phyloP scores from a whole-genome alignment of 2,888 invertebrate genomes.

The Ethmia dodecea region DNA sequence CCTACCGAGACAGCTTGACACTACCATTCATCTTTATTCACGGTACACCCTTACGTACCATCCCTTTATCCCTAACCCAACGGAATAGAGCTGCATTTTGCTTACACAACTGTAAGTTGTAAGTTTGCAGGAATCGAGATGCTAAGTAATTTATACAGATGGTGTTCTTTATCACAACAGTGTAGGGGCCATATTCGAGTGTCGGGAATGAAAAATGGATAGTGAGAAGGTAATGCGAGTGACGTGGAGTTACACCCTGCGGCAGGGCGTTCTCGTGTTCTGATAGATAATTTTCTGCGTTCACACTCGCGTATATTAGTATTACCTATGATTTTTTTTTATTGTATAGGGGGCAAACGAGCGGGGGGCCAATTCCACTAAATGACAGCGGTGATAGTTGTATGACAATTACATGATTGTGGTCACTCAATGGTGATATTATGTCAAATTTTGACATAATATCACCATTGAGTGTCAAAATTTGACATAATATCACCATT shows the following conservation, averaged over 20 bases:
- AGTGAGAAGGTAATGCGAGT: slow-evolving; percentile 23
- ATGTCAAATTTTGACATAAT: too few relatives aligned
- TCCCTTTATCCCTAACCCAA: slow-evolving; percentile 3
- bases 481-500: too few relatives aligned
- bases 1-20: slow-evolving; percentile 55
- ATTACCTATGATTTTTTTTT: too few relatives aligned
- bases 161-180: slow-evolving; percentile 36
- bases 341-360: too few relatives aligned
- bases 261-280: neutral
- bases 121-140: slow-evolving; percentile 27
- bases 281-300: too few relatives aligned
- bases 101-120: neutral
- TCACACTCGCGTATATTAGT: too few relatives aligned
- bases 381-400: too few relatives aligned
- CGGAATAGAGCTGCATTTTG: neutral
- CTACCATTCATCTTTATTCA: slow-evolving; percentile 68
- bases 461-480: too few relatives aligned
- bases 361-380: too few relatives aligned
- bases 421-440: too few relatives aligned
- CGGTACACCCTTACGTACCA: slow-evolving; percentile 19
- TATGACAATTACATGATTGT: too few relatives aligned
- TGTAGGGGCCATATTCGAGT: slow-evolving; percentile 42
- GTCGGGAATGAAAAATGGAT: slow-evolving; percentile 42
- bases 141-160: slow-evolving; percentile 50
- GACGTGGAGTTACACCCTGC: neutral